These are phyloP conservation scores for Zoanthus sansibaricus DNA, from an alignment of 92 coral and sea anemone species.

Conservation along the genomic window DNA sequence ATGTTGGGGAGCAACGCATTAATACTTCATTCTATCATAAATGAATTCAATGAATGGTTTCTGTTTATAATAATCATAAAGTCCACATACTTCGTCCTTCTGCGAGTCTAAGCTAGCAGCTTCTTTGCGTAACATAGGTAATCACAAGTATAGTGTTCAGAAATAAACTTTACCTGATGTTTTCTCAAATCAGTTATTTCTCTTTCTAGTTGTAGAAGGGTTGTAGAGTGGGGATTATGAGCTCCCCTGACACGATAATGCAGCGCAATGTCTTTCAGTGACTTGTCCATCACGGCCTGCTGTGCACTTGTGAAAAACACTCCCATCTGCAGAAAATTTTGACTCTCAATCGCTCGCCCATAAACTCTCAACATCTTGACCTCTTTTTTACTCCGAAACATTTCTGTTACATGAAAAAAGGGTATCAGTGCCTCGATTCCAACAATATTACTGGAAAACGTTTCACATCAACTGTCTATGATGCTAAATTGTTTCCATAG, in stretches of 20 bases:
- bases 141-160: no score
- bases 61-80: background rate
- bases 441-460: no score
- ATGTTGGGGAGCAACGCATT: background rate
- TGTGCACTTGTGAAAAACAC: constrained; percentile 9
- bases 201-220: constrained; percentile 39
- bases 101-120: background rate
- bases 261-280: constrained; percentile 73
- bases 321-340: constrained; percentile 62
- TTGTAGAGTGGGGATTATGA: constrained; percentile 74
- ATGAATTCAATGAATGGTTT: background rate
- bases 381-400: constrained; percentile 64
- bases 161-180: no score
- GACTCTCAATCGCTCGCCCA: constrained; percentile 77
- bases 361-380: constrained; percentile 77
- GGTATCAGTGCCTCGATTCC: background rate
- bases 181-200: no score
- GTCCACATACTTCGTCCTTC: background rate
- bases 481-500: no score
- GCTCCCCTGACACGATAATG: constrained; percentile 81
- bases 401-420: constrained; percentile 52
- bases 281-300: constrained; percentile 55
- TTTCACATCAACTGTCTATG: no score
- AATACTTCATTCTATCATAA: background rate
- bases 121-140: background rate